phyloP scores from a whole-genome alignment of 2,888 invertebrate genomes.

The Arrhopalites spinosus region DNA sequence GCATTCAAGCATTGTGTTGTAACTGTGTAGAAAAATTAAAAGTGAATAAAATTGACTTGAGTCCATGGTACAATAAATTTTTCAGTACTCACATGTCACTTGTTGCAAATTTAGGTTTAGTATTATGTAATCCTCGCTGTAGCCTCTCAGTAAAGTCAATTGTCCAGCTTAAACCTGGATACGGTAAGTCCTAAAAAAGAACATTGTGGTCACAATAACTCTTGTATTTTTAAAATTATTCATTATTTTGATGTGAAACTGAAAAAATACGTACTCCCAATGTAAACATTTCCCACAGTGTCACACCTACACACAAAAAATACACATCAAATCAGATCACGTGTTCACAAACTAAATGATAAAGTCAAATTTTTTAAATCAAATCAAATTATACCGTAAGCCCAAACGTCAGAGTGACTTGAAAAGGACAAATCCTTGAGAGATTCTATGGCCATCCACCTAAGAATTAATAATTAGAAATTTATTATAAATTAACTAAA shows the following conservation, averaged over 20 bases:
- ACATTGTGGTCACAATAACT: too few species aligned
- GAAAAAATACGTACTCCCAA: neutral
- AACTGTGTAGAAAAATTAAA: neutral
- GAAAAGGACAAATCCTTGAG: constrained; percentile 33
- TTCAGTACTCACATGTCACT: constrained; percentile 19
- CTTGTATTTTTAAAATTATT: too few species aligned
- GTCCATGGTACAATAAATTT: neutral
- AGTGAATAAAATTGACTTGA: neutral
- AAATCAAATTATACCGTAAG: too few species aligned
- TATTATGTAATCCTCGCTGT: constrained; percentile 20
- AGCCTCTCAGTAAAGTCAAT: constrained; percentile 26
- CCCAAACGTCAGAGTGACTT: constrained; percentile 27
- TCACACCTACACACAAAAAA: neutral
- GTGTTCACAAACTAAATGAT: too few species aligned
- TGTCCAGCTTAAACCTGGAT: constrained; percentile 30
- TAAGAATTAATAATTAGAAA: neutral
- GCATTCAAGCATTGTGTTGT: constrained; percentile 35
- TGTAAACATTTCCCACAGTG: constrained; percentile 29
- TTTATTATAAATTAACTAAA: neutral
- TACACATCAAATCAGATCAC: too few species aligned
- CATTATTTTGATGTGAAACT: too few species aligned
- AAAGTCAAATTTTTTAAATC: too few species aligned
- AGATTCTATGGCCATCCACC: constrained; percentile 47
- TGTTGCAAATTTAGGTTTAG: constrained; percentile 24
- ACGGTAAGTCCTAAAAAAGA: constrained; percentile 15